phyloP scores from a whole-genome alignment of 2,113 vertebrate species.

The Plotosus lineatus region DNA sequence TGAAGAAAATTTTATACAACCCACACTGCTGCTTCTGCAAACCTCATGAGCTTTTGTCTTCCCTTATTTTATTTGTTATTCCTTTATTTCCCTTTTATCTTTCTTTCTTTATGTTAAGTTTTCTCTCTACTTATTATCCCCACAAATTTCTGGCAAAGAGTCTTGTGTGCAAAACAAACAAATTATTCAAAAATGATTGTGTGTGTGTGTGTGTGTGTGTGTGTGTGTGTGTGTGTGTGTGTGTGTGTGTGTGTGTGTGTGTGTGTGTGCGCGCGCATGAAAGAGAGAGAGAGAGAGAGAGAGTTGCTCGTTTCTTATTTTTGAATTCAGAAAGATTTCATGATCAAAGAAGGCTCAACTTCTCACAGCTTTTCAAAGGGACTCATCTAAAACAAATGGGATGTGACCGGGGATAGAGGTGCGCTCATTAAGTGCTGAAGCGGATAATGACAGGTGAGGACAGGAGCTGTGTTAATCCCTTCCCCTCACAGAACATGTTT shows the following conservation, averaged over 20 bases:
- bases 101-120: slow-evolving; percentile 42
- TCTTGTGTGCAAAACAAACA: slow-evolving; percentile 74
- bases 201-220: not conserved
- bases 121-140: slow-evolving; percentile 30
- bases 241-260: not conserved
- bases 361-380: slow-evolving; percentile 97
- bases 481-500: slow-evolving; percentile 66
- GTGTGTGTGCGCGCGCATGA: slow-evolving; percentile 30
- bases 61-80: slow-evolving; percentile 55
- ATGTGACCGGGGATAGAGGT: slow-evolving; percentile 94
- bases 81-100: slow-evolving; percentile 30
- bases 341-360: slow-evolving; percentile 90
- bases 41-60: slow-evolving; percentile 54
- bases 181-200: slow-evolving; percentile 65
- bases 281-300: slow-evolving; percentile 58
- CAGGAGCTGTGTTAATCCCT: slow-evolving; percentile 70
- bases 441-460: slow-evolving; percentile 86
- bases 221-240: slow-evolving; percentile 6
- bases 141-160: slow-evolving; percentile 52
- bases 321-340: slow-evolving; percentile 88
- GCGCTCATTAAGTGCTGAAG: slow-evolving; percentile 93
- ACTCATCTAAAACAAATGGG: slow-evolving; percentile 89
- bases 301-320: slow-evolving; percentile 76
- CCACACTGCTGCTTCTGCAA: slow-evolving; percentile 69
- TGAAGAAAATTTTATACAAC: slow-evolving; percentile 79